Base-by-base conservation (phyloP, 2,797 vertebrate genomes). In the Rhinophrynus dorsalis region DNA sequence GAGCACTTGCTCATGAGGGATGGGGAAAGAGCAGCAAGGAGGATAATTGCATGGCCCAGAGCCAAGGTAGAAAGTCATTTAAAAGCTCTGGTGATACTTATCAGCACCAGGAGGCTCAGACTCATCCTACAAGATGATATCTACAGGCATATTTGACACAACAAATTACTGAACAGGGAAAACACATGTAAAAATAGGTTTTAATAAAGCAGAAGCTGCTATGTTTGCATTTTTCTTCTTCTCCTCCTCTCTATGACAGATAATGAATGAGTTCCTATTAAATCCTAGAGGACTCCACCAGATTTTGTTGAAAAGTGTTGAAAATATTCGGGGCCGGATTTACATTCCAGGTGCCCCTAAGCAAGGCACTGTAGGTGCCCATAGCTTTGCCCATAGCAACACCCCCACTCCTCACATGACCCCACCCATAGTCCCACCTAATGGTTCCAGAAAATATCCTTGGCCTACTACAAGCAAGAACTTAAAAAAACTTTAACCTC, bases 31-130 rank as follows among this genome's bases (percentile, higher is more conserved):
- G 33, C 44, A 59, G 3, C 29, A 50, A 29, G 57, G 33, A 29
- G 23, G 48, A 68, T 59, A 68, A 68, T 68, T 68, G 54, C 32
- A 57, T 58, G 65, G 65, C 44, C 33, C 6, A 24, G 9, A 44
- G 55, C 56, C 55, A 68, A 48, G 20, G 12, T 5, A 59, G 30
- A 27, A 60, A 51, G 33, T 68, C 32, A 51, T 15, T 12, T 24
- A 21, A 17, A 67, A 27, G 15, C 45, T 26, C 21, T 17, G 27
- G 18, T 33, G 8, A 52, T 55, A 33, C 20, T n/a, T 13, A 35
- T 29, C 3, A 55, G 29, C n/a, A 33, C 29, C 30, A 33, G 9
- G 33, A 33, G 30, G 30, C 30, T 8, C 13, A 12, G 32, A 35
- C 32, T 12, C 13, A 17, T 27, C 3, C 10, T 17, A 30, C 5